These are phyloP conservation scores for Megatriorchis doriae DNA, from an alignment of 2,113 vertebrate species.

Conservation along the genomic window DNA sequence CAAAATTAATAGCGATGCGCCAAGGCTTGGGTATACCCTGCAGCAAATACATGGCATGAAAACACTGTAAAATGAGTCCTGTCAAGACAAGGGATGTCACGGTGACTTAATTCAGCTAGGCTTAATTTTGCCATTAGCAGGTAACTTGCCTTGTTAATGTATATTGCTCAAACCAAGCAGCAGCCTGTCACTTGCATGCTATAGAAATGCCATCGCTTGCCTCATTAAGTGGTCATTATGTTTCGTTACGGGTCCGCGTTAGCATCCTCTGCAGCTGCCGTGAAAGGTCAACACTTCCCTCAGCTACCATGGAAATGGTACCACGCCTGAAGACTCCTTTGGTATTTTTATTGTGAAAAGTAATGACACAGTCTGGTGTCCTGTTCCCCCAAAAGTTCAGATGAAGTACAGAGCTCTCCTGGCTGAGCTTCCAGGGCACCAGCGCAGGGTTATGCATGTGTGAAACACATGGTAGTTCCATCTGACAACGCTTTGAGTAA, in stretches of 20 bases:
- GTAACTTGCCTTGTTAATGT: neutral
- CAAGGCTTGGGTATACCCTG: neutral
- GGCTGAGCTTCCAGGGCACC: neutral
- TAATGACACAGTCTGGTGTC: neutral
- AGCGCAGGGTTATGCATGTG: rapidly evolving
- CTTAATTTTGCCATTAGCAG: neutral
- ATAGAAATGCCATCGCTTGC: neutral
- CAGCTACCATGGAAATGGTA: neutral
- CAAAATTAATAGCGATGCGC: neutral
- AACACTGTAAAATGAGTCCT: neutral
- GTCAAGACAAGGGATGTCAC: neutral
- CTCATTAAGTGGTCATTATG: neutral
- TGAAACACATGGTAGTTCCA: neutral
- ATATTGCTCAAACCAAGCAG: neutral
- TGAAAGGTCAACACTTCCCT: neutral
- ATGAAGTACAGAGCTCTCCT: neutral
- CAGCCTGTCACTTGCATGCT: neutral
- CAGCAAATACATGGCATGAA: neutral
- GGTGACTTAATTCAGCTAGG: neutral
- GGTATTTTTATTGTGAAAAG: neutral
- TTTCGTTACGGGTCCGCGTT: rapidly evolving
- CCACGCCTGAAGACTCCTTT: neutral
- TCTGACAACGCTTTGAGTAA: neutral
- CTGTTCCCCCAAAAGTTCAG: neutral
- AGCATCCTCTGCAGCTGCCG: neutral